These are phyloP conservation scores for Cistogaster globosa DNA, from an alignment of 2,888 invertebrate genomes.

Conservation along the genomic window DNA sequence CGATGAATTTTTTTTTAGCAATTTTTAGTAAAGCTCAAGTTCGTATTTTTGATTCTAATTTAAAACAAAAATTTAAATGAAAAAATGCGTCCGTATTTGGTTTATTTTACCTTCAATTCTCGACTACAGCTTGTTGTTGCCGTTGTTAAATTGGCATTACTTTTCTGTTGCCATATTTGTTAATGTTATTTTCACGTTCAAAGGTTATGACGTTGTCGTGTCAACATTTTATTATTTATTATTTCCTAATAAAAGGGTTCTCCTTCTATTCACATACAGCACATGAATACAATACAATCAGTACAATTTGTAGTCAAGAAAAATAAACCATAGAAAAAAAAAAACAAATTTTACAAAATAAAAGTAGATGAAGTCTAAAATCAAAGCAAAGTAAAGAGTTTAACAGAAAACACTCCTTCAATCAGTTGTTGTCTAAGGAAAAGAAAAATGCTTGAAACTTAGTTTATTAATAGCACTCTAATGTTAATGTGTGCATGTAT, in stretches of 20 bases:
- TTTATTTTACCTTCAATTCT: neutral
- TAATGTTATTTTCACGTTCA: slow-evolving; percentile 79
- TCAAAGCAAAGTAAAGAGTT: slow-evolving; percentile 57
- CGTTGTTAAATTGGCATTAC: slow-evolving; percentile 34
- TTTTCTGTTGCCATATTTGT: slow-evolving; percentile 61
- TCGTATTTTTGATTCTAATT: too few species aligned
- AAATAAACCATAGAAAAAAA: neutral
- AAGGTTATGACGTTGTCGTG: slow-evolving; percentile 82
- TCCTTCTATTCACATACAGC: slow-evolving; percentile 57
- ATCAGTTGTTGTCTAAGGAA: slow-evolving; percentile 57
- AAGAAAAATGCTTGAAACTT: slow-evolving; percentile 31
- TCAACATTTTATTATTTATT: slow-evolving; percentile 82
- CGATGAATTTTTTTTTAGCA: too few species aligned
- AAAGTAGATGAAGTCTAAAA: slow-evolving; percentile 62
- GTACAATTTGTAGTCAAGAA: slow-evolving; percentile 50
- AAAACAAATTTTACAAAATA: neutral
- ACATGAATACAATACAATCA: slow-evolving; percentile 42
- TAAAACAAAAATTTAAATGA: too few species aligned
- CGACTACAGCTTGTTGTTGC: slow-evolving; percentile 2
- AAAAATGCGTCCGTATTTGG: too few species aligned
- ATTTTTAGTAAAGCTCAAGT: too few species aligned
- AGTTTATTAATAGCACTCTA: slow-evolving; percentile 65
- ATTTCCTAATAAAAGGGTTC: slow-evolving; percentile 79
- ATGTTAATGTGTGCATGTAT: slow-evolving; percentile 36
- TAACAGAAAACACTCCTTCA: slow-evolving; percentile 64